phyloP scores from a whole-genome alignment of 2,888 invertebrate species.

The Cheilosia soror region DNA sequence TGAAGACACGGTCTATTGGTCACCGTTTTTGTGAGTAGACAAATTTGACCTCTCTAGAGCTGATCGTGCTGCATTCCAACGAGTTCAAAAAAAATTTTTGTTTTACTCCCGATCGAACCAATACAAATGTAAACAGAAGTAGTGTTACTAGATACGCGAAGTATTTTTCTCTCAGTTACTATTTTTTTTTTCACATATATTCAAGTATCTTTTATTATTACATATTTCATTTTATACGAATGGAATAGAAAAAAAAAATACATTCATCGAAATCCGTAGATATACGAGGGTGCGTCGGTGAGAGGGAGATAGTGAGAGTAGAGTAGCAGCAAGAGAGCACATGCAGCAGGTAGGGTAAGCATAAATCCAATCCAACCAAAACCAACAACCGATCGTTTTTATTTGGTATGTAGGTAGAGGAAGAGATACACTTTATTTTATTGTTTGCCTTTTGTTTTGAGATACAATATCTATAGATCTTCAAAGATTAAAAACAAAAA shows the following conservation, averaged over 20 bases:
- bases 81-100: conserved; percentile 65
- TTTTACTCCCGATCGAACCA: conserved; percentile 66
- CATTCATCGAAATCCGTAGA: conserved; percentile 55
- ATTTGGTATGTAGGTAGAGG: conserved; percentile 37
- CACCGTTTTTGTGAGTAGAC: conserved; percentile 34
- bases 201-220: conserved; percentile 70
- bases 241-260: conserved; percentile 16
- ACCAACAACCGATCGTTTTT: conserved; percentile 60
- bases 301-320: conserved; percentile 11
- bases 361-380: conserved; percentile 63
- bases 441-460: conserved; percentile 40
- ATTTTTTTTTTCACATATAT: conserved; percentile 41
- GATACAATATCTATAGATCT: conserved; percentile 65
- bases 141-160: conserved; percentile 69
- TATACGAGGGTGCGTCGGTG: conserved; percentile 10
- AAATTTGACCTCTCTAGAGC: conserved; percentile 73
- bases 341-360: conserved; percentile 58
- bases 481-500: conserved; percentile 49
- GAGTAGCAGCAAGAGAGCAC: conserved; percentile 38
- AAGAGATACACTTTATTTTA: conserved; percentile 45
- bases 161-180: conserved; percentile 66
- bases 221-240: conserved; percentile 61
- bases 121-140: conserved; percentile 68
- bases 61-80: conserved; percentile 74
- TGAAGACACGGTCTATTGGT: conserved; percentile 49